A percentile compares a stretch with the other conserved stretches of the same genome.
phyloP scores from a whole-genome alignment of 2,888 invertebrate genomes.

The Gandaritis pyraliata region DNA sequence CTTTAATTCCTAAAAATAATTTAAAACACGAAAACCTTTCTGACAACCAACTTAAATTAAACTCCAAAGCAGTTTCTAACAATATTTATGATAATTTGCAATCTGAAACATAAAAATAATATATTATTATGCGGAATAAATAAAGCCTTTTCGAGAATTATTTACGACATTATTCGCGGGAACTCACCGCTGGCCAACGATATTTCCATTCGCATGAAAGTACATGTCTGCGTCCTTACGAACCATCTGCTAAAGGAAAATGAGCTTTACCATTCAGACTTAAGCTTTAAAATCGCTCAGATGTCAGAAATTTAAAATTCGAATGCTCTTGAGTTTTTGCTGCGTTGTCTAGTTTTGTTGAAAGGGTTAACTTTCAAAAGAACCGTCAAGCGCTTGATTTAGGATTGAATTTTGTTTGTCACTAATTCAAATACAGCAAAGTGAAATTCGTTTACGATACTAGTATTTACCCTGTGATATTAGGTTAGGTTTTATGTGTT shows the following conservation, averaged over 20 bases:
- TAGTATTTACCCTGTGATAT: conserved; percentile 21
- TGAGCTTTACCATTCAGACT: neutral
- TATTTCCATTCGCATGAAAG: conserved; percentile 40
- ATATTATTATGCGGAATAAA: conserved; percentile 32
- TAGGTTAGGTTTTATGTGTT: conserved; percentile 50
- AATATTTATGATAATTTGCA: conserved; percentile 31
- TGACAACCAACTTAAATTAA: conserved; percentile 12
- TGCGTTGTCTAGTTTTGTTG: neutral
- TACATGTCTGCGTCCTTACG: conserved; percentile 27
- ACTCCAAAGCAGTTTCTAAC: conserved; percentile 11
- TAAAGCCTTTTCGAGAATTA: conserved; percentile 35
- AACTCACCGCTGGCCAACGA: conserved; percentile 30
- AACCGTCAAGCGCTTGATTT: neutral
- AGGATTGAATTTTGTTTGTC: neutral
- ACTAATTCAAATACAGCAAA: neutral
- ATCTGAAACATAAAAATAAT: conserved; percentile 41
- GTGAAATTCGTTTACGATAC: neutral
- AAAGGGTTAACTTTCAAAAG: neutral
- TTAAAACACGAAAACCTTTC: neutral
- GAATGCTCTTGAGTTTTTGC: conserved; percentile 1
- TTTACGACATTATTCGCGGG: conserved; percentile 39
- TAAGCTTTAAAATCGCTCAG: neutral
- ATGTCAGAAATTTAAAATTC: neutral
- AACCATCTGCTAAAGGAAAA: neutral
- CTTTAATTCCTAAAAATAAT: no score